These are phyloP conservation scores for Sebastes vulpes DNA, from an alignment of 2,797 vertebrate species.

Conservation along the genomic window DNA sequence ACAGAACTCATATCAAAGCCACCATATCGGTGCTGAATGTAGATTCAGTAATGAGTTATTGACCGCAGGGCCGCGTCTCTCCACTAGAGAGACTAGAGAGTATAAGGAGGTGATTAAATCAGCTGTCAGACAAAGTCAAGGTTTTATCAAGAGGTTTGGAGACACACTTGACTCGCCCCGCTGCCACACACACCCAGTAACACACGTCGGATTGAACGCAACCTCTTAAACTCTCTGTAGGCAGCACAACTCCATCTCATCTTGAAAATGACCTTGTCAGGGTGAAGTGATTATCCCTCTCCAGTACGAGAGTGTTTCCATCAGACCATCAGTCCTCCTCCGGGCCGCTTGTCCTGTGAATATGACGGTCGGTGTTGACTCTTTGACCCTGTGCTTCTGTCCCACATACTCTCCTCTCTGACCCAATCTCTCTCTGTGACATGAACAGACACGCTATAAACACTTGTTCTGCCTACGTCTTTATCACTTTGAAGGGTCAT, in stretches of 20 bases:
- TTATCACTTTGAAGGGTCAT: not conserved
- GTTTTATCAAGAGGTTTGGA: constrained; percentile 5
- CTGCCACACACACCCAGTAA: not conserved
- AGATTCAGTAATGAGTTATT: not conserved
- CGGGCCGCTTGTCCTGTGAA: not conserved
- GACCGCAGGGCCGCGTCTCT: not conserved
- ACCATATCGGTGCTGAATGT: not conserved
- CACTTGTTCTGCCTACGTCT: not conserved
- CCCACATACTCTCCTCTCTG: not conserved
- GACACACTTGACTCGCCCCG: not conserved
- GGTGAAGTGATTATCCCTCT: constrained; percentile 13
- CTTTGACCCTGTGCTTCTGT: not conserved
- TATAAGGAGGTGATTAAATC: not conserved
- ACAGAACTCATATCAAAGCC: not conserved
- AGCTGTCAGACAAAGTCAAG: constrained; percentile 7
- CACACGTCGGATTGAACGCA: not conserved
- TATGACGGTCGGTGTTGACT: not conserved
- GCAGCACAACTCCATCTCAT: constrained; percentile 2
- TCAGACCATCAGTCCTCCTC: not conserved
- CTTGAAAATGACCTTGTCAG: constrained; percentile 11
- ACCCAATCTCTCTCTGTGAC: not conserved
- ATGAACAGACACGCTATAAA: not conserved
- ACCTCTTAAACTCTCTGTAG: not conserved
- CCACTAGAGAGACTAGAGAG: not conserved
- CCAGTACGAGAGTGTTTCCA: not conserved